Conservation (phyloP, 2,888 invertebrate species). For the Ypsolopha scabrella region DNA sequence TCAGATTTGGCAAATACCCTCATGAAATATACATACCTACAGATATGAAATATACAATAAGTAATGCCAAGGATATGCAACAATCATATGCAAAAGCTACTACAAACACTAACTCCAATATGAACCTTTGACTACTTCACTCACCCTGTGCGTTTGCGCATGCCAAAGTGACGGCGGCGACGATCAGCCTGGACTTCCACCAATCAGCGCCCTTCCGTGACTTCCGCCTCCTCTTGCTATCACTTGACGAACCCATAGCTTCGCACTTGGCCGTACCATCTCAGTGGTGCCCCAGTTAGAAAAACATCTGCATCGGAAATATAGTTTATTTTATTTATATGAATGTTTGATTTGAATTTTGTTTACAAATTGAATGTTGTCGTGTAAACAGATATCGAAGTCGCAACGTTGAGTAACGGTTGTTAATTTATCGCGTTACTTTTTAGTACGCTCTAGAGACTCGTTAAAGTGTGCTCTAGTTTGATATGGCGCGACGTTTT, state of each 20-base stretch:
- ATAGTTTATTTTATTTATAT: background rate
- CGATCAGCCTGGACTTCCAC: slow-evolving; percentile 30
- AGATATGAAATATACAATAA: too few relatives aligned
- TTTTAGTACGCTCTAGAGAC: slow-evolving; percentile 19
- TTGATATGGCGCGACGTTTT: too few relatives aligned
- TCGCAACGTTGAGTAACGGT: slow-evolving; percentile 14
- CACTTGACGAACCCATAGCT: slow-evolving; percentile 7
- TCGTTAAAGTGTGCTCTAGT: slow-evolving; percentile 16
- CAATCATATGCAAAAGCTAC: too few relatives aligned
- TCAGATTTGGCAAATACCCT: too few relatives aligned
- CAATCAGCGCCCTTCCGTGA: slow-evolving; percentile 15
- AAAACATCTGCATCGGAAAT: background rate
- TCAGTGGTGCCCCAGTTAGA: background rate
- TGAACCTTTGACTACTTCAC: background rate
- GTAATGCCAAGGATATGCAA: too few relatives aligned
- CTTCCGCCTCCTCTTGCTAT: slow-evolving; percentile 10
- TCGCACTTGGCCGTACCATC: background rate
- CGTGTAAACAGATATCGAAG: slow-evolving; percentile 22
- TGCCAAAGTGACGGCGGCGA: slow-evolving; percentile 29
- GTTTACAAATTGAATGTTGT: slow-evolving; percentile 8
- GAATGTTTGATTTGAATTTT: background rate
- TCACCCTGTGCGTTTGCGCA: slow-evolving; percentile 51
- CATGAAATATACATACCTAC: too few relatives aligned
- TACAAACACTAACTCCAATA: too few relatives aligned
- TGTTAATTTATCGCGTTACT: slow-evolving; percentile 24